A percentile compares a stretch with the other conserved stretches of the same genome.
These are phyloP conservation scores for Bufotes viridis DNA, from an alignment of 2,797 vertebrate genomes.

Conservation along the genomic window DNA sequence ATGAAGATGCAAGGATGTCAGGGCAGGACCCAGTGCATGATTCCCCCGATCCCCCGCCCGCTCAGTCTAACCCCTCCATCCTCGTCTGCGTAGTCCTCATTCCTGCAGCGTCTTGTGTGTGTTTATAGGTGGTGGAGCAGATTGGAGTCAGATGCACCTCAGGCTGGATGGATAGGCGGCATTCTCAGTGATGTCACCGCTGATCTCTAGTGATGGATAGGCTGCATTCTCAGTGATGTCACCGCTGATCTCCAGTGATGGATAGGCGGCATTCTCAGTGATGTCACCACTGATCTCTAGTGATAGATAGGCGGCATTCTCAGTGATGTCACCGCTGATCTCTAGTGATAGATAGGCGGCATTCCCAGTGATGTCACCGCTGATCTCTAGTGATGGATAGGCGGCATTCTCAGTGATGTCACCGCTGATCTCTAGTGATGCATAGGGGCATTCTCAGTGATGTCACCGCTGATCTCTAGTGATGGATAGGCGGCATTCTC, in stretches of 20 bases:
- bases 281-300: not conserved
- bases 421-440: not conserved
- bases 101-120: not conserved
- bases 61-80: no score
- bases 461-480: not conserved
- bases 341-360: no score
- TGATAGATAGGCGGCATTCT: not conserved
- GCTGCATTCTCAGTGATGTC: not conserved
- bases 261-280: not conserved
- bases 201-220: not conserved
- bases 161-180: not conserved
- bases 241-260: not conserved
- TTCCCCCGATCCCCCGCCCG: no score
- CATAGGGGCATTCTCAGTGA: not conserved
- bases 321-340: no score
- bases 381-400: no score
- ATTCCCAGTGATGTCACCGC: no score
- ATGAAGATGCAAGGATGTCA: no score
- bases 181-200: not conserved
- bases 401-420: no score
- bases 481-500: not conserved
- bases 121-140: conserved; percentile 1
- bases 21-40: no score
- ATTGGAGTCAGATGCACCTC: not conserved
- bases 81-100: not conserved